Conservation (phyloP, 2,797 vertebrate genomes). For the Galagoides demidoff region DNA sequence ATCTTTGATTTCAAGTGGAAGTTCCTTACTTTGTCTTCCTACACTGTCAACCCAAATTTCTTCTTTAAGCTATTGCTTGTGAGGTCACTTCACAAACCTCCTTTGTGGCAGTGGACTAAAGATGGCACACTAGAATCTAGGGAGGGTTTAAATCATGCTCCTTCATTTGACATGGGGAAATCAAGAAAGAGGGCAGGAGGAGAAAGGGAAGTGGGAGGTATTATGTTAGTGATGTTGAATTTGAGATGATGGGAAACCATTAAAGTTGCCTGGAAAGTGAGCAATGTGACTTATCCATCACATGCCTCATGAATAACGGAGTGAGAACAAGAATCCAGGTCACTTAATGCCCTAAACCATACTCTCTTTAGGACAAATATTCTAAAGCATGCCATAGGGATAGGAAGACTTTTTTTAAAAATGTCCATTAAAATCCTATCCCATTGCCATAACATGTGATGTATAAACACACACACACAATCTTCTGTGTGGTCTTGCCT, state of each 20-base stretch:
- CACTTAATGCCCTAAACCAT: neutral
- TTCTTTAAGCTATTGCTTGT: neutral
- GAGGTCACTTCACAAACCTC: neutral
- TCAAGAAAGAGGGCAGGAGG: neutral
- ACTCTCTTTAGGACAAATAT: neutral
- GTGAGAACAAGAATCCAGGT: neutral
- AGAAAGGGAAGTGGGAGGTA: neutral
- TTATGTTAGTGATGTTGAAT: neutral
- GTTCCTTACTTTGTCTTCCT: neutral
- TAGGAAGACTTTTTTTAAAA: neutral
- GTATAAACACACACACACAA: too few species aligned
- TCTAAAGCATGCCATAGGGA: neutral
- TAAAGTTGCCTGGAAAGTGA: neutral
- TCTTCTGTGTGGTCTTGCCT: neutral
- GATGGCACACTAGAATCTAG: neutral
- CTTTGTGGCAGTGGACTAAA: neutral
- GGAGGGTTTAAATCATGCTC: neutral
- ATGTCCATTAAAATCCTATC: neutral
- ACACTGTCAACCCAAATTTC: neutral
- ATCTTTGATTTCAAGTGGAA: neutral
- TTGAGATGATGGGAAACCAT: conserved; percentile 1
- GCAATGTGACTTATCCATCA: neutral
- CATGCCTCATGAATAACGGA: neutral
- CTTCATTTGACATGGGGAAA: conserved; percentile 29
- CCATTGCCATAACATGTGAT: neutral